A percentile compares a stretch with the other conserved stretches of the same genome.
These are phyloP conservation scores for Acrocyrtus sp. DNA, from an alignment of 2,888 invertebrate genomes.

Conservation along the genomic window DNA sequence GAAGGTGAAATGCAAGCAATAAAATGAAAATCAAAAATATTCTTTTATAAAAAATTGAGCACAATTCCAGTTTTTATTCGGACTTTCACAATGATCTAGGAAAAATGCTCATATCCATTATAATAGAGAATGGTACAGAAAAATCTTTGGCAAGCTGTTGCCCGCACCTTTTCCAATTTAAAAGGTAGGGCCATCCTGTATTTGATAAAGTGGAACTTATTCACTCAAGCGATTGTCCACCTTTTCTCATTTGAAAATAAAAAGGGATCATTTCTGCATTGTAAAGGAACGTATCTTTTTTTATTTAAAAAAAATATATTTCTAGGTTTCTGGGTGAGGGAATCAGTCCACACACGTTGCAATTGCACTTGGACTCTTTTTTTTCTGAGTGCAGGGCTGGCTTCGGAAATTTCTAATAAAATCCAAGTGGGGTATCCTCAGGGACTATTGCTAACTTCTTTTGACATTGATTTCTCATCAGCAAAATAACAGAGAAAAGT, in stretches of 20 bases:
- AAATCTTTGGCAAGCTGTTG: no score
- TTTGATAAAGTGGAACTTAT: neutral
- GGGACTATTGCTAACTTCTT: neutral
- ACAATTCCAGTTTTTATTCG: neutral
- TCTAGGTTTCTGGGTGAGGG: conserved; percentile 13
- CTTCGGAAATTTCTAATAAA: neutral
- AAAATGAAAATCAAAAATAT: neutral
- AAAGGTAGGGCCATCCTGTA: neutral
- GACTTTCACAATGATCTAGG: neutral
- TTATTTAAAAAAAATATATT: conserved; percentile 4
- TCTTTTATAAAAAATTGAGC: neutral
- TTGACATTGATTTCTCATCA: neutral
- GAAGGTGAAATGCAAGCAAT: no score
- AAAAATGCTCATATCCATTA: neutral
- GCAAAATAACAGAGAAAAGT: no score
- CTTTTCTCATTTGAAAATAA: neutral
- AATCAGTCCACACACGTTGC: no score
- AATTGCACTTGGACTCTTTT: conserved; percentile 4
- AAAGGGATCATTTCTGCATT: conserved; percentile 3
- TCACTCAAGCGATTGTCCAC: conserved; percentile 3
- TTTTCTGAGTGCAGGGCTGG: neutral
- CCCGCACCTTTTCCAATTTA: no score
- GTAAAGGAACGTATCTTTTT: neutral
- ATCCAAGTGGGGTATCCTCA: neutral
- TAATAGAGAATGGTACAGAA: conserved; percentile 16